Base-by-base conservation (phyloP, 2,888 invertebrate species). In the Cryptops parisi region DNA sequence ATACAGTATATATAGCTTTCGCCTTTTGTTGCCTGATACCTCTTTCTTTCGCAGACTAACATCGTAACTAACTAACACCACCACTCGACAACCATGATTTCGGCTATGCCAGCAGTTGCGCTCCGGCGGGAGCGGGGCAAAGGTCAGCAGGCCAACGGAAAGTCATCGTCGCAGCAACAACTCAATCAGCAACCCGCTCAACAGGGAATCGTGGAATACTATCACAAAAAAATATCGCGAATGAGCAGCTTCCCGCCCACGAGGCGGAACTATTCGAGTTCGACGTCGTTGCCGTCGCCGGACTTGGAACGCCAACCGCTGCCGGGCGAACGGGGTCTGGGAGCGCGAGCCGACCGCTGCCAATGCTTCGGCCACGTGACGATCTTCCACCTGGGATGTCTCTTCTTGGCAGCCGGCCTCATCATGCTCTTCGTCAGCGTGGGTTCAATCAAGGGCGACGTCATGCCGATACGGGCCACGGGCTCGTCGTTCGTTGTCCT, bases 11-110 rank as follows among this genome's bases (percentile, higher is more conserved):
- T n/a, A n/a, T n/a, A n/a, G n/a, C n/a, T n/a, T n/a, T n/a, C n/a
- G n/a, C n/a, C n/a, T n/a, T n/a, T n/a, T n/a, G n/a, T n/a, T n/a
- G n/a, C n/a, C n/a, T n/a, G n/a, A n/a, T n/a, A n/a, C n/a, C n/a
- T n/a, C n/a, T n/a, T n/a, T n/a, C n/a, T n/a, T n/a, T n/a, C n/a
- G n/a, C n/a, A n/a, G n/a, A n/a, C n/a, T n/a, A n/a, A n/a, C n/a
- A n/a, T n/a, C n/a, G n/a, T n/a, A n/a, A n/a, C n/a, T n/a, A n/a
- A n/a, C n/a, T n/a, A n/a, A n/a, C n/a, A n/a, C n/a, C n/a, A n/a
- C n/a, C n/a, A n/a, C n/a, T n/a, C n/a, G n/a, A n/a, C n/a, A n/a
- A 78, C 76, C 70, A 86, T 86, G 85, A 85, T 85, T 67, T 84
- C 84, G 62, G 84, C 85, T 58, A 84, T 85, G 84, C 84, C 84